Conservation (phyloP, 2,797 vertebrate species). For the Anniella stebbinsi region DNA sequence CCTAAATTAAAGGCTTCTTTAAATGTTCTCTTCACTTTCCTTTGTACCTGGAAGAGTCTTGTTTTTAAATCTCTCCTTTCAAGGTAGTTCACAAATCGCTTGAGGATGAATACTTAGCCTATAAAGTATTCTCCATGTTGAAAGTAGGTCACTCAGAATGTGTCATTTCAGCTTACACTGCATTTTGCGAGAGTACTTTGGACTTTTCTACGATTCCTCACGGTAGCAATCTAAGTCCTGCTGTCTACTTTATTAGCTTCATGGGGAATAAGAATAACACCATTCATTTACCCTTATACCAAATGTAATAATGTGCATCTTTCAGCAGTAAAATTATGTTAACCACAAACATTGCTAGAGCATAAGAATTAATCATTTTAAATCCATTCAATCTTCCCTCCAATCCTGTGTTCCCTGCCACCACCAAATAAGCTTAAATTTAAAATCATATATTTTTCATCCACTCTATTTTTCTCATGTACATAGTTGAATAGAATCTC, state of each 20-base stretch:
- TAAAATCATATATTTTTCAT: not conserved
- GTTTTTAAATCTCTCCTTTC: not conserved
- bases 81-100: rapidly evolving
- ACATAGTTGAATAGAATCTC: not conserved
- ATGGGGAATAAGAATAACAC: constrained; percentile 56
- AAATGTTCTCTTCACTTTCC: not conserved
- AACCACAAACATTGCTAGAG: constrained; percentile 11
- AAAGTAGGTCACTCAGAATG: constrained; percentile 45
- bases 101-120: constrained; percentile 23
- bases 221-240: constrained; percentile 63
- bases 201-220: constrained; percentile 64
- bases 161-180: constrained; percentile 38
- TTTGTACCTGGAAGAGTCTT: not conserved
- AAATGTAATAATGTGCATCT: constrained; percentile 62
- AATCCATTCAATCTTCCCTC: not conserved
- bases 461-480: not conserved
- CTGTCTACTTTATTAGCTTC: constrained; percentile 69
- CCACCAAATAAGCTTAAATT: constrained; percentile 1
- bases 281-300: constrained; percentile 67
- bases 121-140: constrained; percentile 5
- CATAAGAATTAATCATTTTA: not conserved
- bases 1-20: not conserved
- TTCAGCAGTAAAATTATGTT: constrained; percentile 41
- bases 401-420: not conserved
- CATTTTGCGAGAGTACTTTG: constrained; percentile 51